These are phyloP conservation scores for Neolamprologus hecqui DNA, from an alignment of 2,113 vertebrate genomes.

Conservation along the genomic window DNA sequence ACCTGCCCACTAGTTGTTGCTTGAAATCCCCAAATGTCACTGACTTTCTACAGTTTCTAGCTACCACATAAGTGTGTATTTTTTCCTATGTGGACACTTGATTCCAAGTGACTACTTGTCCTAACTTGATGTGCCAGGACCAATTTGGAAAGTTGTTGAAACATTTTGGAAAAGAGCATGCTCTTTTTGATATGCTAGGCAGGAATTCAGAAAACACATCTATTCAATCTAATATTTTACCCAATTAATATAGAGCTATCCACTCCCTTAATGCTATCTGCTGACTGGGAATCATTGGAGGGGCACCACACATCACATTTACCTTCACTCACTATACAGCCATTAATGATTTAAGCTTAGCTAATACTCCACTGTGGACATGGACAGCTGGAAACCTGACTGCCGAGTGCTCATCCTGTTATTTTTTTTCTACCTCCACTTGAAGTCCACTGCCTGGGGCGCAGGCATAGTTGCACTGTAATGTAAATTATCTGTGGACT, in stretches of 20 bases:
- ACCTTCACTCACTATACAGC: neutral
- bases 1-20: neutral
- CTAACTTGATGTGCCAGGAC: neutral
- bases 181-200: neutral
- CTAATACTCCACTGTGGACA: neutral
- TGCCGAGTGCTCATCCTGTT: neutral
- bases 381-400: neutral
- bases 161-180: neutral
- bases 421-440: neutral
- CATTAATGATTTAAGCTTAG: neutral
- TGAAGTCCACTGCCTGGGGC: neutral
- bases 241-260: neutral
- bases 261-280: neutral
- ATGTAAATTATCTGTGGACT: neutral
- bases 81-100: neutral
- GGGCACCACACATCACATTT: neutral
- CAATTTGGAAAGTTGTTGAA: neutral
- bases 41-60: neutral
- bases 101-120: neutral
- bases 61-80: neutral
- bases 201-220: neutral
- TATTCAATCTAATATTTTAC: neutral
- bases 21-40: neutral
- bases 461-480: accelerated
- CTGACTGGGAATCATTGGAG: neutral